phyloP scores from a whole-genome alignment of 2,888 invertebrate genomes.

The Acleris cristana region DNA sequence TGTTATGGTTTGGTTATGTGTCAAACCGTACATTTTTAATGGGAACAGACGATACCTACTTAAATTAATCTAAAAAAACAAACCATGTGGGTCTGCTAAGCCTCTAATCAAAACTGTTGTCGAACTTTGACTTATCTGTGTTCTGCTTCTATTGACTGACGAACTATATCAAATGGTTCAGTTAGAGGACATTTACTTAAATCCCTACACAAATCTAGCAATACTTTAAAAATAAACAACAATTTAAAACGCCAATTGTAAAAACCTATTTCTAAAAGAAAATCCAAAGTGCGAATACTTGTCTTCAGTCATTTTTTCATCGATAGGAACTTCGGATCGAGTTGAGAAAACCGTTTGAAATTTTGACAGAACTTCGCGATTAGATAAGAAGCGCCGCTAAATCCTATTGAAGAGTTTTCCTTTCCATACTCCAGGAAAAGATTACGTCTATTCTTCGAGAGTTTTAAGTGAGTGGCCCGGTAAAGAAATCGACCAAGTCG shows the following conservation, averaged over 20 bases:
- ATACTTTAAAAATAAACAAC: not conserved
- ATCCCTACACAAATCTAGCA: too few relatives aligned
- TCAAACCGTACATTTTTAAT: too few relatives aligned
- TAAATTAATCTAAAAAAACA: too few relatives aligned
- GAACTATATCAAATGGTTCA: too few relatives aligned
- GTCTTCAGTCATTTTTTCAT: conserved; percentile 45
- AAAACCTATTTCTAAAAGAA: conserved; percentile 27
- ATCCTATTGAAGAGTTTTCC: conserved; percentile 74
- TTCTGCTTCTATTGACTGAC: too few relatives aligned
- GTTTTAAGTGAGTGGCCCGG: conserved; percentile 49
- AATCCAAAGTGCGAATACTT: conserved; percentile 40
- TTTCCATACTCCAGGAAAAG: conserved; percentile 65
- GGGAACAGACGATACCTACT: too few relatives aligned
- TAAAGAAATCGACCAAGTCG: conserved; percentile 12
- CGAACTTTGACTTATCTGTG: too few relatives aligned
- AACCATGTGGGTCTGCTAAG: too few relatives aligned
- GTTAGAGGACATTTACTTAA: too few relatives aligned
- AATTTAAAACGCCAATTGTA: not conserved
- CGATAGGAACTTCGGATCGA: conserved; percentile 50
- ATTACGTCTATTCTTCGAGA: conserved; percentile 59
- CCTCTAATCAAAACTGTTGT: too few relatives aligned
- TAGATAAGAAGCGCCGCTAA: conserved; percentile 70
- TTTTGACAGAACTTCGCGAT: conserved; percentile 72
- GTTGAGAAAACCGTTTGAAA: conserved; percentile 59
- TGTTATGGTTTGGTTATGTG: too few relatives aligned